Evolutionary conservation across 2,888 invertebrate genomes (phyloP).

Genomic region (Lagria hirta): DNA sequence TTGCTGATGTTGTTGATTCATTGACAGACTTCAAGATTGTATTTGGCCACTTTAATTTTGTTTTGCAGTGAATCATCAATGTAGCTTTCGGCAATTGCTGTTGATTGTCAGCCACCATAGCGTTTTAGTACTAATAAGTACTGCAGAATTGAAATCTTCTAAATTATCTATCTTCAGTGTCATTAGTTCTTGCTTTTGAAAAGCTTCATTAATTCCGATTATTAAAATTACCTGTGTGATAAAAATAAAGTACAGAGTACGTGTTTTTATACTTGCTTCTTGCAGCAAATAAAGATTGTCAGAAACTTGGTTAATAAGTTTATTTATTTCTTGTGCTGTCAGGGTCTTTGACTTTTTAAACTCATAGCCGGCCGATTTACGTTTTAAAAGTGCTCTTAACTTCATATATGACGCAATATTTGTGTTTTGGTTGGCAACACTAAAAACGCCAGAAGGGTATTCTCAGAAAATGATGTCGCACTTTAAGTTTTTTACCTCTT

Average conservation of each 20-base stretch:
- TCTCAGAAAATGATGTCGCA: slow-evolving; percentile 1
- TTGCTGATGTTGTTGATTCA: not conserved
- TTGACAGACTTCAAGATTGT: not conserved
- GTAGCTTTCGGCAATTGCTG: not conserved
- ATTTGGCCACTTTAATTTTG: not conserved
- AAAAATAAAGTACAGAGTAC: not conserved
- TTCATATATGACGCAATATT: not conserved
- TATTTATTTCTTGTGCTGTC: slow-evolving; percentile 1
- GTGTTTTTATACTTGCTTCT: not conserved
- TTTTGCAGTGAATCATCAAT: not conserved
- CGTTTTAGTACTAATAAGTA: not conserved
- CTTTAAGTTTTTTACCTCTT: slow-evolving; percentile 4
- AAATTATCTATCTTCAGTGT: not conserved
- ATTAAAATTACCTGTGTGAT: not conserved
- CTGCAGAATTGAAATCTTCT: not conserved
- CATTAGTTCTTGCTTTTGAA: not conserved
- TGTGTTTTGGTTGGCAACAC: not conserved
- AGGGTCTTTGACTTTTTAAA: not conserved
- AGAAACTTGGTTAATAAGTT: not conserved
- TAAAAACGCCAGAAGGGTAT: not conserved
- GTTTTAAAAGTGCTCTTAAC: not conserved
- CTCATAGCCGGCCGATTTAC: not conserved
- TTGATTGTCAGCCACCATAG: not conserved
- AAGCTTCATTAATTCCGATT: slow-evolving; percentile 1
- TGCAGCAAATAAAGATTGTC: not conserved